Evolutionary conservation across 2,113 vertebrate genomes (phyloP), one percentile per base, ranked within the genome.

Genomic region (Rhinopomastus cyanomelas): DNA sequence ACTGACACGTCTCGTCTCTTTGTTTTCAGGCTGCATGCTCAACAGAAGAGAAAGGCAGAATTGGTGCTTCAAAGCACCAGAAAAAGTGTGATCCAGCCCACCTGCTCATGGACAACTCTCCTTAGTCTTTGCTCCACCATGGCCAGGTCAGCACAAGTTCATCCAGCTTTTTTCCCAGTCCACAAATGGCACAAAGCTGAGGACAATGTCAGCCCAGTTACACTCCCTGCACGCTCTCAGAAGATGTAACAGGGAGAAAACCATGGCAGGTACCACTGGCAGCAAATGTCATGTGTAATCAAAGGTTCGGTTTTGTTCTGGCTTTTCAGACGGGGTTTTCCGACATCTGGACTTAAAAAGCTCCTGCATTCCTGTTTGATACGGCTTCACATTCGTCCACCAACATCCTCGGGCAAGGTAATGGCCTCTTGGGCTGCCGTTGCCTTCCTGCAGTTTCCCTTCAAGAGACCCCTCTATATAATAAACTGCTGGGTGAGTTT

Each of bases 41-140:
- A 69, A 26, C 9, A 32, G 30, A 83, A 69, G 73, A 8, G 17
- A 66, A 68, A 34, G 69, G 15, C 16, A 64, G 42, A 77, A 8
- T 12, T 5, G 1, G 6, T 11, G 19, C 18, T 81, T 64, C 25
- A 56, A 62, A 77, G 29, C 0, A 39, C 12, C 21, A 51, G 6
- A 11, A 65, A 67, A 83, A 22, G 8, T 0, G 1, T 0, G 1
- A 80, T 16, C 8, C 39, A 80, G 34, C 5, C 25, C 39, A 69
- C 7, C 13, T 1, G 0, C 46, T 68, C 6, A 5, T 2, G 7
- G 17, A 11, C 29, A 86, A 8, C 7, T 26, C n/a, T 15, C 51
- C 10, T 15, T 52, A 23, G 21, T n/a, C 32, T 19, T 21, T 1
- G 0, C 19, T 42, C 29, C 61, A 48, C 32, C 61, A 8, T 3